Evolutionary conservation across 1,140 invertebrate species (phyloP).

Genomic region (Pollicipes pollicipes): DNA sequence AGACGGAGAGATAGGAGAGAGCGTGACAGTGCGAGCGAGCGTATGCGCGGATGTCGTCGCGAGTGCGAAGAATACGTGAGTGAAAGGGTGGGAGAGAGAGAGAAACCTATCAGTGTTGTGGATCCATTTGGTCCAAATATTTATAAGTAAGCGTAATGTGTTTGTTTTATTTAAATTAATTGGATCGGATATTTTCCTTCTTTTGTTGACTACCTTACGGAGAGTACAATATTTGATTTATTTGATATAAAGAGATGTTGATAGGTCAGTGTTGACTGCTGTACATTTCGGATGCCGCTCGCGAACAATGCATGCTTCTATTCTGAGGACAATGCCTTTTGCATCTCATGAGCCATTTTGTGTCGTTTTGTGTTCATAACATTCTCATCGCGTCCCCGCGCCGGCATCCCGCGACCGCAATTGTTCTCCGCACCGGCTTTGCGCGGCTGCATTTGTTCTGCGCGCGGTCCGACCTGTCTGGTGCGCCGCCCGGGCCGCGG

Average conservation of each 20-base stretch:
- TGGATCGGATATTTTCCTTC: neutral
- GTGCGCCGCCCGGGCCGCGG: too few species aligned
- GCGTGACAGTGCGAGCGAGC: neutral
- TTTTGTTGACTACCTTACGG: neutral
- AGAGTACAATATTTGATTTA: neutral
- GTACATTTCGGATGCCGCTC: neutral
- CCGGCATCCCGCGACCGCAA: too few species aligned
- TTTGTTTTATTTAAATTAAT: slow-evolving; percentile 1
- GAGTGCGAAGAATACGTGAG: neutral
- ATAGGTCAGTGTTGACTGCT: neutral
- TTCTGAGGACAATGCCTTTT: neutral
- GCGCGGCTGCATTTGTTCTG: neutral
- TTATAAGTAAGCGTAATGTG: slow-evolving; percentile 1
- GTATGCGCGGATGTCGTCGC: too few species aligned
- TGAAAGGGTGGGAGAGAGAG: too few species aligned
- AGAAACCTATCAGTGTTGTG: neutral
- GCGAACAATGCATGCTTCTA: neutral
- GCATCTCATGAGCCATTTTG: neutral
- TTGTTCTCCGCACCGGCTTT: too few species aligned
- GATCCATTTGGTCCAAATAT: slow-evolving; percentile 1
- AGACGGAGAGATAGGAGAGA: too few species aligned
- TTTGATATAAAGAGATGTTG: neutral
- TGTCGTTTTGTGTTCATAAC: slow-evolving; percentile 1
- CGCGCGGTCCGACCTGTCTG: neutral
- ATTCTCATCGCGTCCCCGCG: neutral